These are phyloP conservation scores for Nephrocerus scutellatus DNA, from an alignment of 2,888 invertebrate genomes.

Conservation along the genomic window DNA sequence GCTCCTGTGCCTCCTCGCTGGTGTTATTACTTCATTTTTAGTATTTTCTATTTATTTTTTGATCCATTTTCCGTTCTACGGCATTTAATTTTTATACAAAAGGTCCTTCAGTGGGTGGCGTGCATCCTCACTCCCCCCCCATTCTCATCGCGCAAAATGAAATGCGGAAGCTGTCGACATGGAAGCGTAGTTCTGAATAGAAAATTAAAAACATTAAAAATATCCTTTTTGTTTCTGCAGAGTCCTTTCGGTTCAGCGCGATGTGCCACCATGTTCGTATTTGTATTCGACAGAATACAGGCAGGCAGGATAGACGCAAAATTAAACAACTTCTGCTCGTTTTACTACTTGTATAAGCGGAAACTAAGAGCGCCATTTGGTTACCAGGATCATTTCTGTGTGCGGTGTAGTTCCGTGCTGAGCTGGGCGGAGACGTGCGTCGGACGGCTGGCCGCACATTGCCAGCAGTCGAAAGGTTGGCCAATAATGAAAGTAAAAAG, in stretches of 20 bases:
- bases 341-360: slow-evolving; percentile 41
- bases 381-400: slow-evolving; percentile 4
- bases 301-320: slow-evolving; percentile 35
- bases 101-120: too few species aligned
- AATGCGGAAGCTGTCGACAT: slow-evolving; percentile 23
- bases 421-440: too few species aligned
- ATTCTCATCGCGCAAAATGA: too few species aligned
- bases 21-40: too few species aligned
- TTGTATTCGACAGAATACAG: too few species aligned
- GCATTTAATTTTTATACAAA: too few species aligned
- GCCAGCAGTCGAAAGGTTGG: slow-evolving; percentile 36
- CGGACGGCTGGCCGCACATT: slow-evolving; percentile 16
- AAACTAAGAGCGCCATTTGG: slow-evolving; percentile 24
- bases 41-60: too few species aligned
- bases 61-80: too few species aligned
- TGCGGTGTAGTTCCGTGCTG: background rate
- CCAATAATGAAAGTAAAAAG: slow-evolving; percentile 38
- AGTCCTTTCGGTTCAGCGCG: slow-evolving; percentile 7
- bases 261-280: slow-evolving; percentile 8
- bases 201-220: slow-evolving; percentile 20
- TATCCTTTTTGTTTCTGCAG: background rate
- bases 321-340: slow-evolving; percentile 43
- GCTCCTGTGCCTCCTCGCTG: too few species aligned
- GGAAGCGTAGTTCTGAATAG: slow-evolving; percentile 24
- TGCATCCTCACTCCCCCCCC: too few species aligned